These are phyloP conservation scores for Drosophila multiciliata DNA, from an alignment of 2,888 invertebrate species.

Conservation along the genomic window DNA sequence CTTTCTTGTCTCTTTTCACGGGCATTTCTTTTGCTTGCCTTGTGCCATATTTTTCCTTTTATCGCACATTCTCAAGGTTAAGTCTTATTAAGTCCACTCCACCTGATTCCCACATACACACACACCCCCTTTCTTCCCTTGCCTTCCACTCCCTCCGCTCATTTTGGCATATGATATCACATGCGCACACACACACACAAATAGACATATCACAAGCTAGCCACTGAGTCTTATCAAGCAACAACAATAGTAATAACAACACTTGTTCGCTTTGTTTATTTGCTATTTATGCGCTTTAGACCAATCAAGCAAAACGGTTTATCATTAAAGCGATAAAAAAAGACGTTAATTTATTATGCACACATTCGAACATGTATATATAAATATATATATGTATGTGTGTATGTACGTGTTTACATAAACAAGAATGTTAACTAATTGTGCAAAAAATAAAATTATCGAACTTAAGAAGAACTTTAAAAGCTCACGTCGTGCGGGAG, in stretches of 20 bases:
- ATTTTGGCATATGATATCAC: conserved; percentile 62
- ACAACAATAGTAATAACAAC: conserved; percentile 37
- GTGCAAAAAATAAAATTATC: conserved; percentile 36
- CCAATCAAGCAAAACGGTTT: conserved; percentile 80
- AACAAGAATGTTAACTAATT: conserved; percentile 56
- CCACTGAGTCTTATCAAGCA: conserved; percentile 38
- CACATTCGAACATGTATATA: not conserved
- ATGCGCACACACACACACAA: conserved; percentile 1
- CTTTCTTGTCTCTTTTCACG: not conserved
- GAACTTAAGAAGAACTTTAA: conserved; percentile 57
- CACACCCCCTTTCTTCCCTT: not conserved
- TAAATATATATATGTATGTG: conserved; percentile 7
- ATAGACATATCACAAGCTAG: conserved; percentile 27
- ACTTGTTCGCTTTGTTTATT: conserved; percentile 67
- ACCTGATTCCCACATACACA: conserved; percentile 37
- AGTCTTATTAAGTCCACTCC: conserved; percentile 24
- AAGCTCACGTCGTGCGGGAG: conserved; percentile 2
- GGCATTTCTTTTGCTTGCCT: not conserved
- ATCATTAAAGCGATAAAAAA: conserved; percentile 76
- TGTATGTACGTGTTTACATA: conserved; percentile 30
- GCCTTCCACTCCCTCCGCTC: not conserved
- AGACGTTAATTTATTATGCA: conserved; percentile 74
- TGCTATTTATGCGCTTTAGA: conserved; percentile 76
- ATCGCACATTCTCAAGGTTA: conserved; percentile 40
- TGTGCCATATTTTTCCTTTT: conserved; percentile 13